Conservation (phyloP, 2,113 vertebrate species). For the Alexandromys fortis region DNA sequence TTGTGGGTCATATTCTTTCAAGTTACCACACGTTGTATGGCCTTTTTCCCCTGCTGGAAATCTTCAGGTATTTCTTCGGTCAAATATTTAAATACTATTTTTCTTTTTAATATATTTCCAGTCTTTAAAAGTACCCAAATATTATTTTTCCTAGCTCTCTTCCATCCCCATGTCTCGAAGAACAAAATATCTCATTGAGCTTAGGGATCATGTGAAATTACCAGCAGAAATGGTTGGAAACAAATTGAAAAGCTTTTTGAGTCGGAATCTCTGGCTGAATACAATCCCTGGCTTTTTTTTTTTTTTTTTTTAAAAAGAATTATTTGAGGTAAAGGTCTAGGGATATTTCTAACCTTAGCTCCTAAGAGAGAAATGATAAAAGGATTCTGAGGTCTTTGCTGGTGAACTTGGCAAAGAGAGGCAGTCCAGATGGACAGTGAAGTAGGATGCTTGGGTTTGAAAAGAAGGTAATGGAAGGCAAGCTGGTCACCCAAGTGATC, state of each 20-base stretch:
- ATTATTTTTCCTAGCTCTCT: conserved; percentile 17
- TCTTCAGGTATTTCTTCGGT: not conserved
- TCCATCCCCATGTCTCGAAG: not conserved
- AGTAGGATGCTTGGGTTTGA: conserved; percentile 48
- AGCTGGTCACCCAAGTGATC: conserved; percentile 8
- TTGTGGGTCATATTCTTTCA: not conserved
- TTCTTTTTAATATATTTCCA: not conserved
- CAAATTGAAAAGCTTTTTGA: conserved; percentile 56
- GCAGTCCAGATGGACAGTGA: conserved; percentile 41
- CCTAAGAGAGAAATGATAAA: conserved; percentile 63
- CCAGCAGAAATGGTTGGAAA: conserved; percentile 49
- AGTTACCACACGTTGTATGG: not conserved
- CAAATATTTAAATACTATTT: not conserved
- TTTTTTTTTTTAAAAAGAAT: conserved; percentile 58
- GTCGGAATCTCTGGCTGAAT: conserved; percentile 32
- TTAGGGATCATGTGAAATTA: conserved; percentile 24
- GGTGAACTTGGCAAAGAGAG: conserved; percentile 54
- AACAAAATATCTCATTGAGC: conserved; percentile 38
- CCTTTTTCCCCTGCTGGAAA: not conserved
- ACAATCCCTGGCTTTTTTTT: conserved; percentile 24
- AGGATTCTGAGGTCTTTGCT: conserved; percentile 62
- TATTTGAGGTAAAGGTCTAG: conserved; percentile 63
- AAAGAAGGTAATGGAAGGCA: conserved; percentile 49
- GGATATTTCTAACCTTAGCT: conserved; percentile 55
- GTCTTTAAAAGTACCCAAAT: conserved; percentile 2